Percentiles rank a stretch among this genome's conserved stretches.
phyloP scores from a whole-genome alignment of 1,140 invertebrate genomes.

The Hycleus cichorii region DNA sequence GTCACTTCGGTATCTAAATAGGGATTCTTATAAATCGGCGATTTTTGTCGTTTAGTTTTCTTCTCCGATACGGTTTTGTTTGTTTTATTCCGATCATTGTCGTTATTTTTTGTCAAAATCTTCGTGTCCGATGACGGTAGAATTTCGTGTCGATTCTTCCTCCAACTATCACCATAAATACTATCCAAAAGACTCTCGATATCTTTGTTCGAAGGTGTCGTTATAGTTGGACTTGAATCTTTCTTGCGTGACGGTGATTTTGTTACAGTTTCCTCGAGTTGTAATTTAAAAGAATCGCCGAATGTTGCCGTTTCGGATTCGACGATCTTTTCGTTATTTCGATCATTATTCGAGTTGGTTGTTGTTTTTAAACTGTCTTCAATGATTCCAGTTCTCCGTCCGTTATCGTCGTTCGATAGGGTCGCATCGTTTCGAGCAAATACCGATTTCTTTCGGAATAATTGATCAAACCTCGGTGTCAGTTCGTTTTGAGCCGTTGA shows the following conservation, averaged over 20 bases:
- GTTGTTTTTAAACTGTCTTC: conserved; percentile 3
- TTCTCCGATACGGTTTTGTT: not conserved
- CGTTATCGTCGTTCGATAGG: conserved; percentile 8
- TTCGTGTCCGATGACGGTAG: conserved; percentile 22
- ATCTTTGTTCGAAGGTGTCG: conserved; percentile 5
- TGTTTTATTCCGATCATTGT: conserved; percentile 2
- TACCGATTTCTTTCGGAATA: conserved; percentile 24
- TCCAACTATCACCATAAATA: conserved; percentile 36
- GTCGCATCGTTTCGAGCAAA: not conserved
- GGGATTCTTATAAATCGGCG: conserved; percentile 21
- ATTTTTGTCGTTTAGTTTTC: conserved; percentile 1
- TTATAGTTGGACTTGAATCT: not conserved
- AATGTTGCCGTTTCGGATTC: not conserved
- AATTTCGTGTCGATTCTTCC: conserved; percentile 30
- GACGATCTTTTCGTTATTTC: too few relatives aligned
- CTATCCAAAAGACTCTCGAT: conserved; percentile 29
- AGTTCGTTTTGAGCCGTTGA: conserved; percentile 24
- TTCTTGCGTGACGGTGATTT: not conserved
- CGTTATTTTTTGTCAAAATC: conserved; percentile 2
- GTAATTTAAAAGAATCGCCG: conserved; percentile 1
- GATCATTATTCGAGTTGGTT: too few relatives aligned
- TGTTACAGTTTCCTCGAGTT: conserved; percentile 6
- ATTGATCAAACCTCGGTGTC: conserved; percentile 30
- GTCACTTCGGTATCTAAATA: conserved; percentile 19
- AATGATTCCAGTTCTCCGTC: not conserved